phyloP scores from a whole-genome alignment of 92 coral and sea anemone genomes.

The Epizoanthus stellaris region DNA sequence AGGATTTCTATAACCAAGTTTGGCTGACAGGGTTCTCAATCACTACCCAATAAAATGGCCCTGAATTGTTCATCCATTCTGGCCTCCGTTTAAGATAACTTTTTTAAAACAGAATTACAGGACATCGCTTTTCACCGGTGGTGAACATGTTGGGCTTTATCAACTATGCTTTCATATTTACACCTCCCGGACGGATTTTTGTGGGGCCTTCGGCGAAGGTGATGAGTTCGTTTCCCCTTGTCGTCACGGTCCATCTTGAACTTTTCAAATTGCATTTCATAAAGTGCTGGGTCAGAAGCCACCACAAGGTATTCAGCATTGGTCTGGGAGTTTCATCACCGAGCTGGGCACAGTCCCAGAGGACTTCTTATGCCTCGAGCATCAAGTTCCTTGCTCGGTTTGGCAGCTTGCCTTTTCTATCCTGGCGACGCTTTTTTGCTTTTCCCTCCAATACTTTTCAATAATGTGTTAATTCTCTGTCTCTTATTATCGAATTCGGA shows the following conservation, averaged over 20 bases:
- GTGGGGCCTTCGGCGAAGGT: conserved; percentile 51
- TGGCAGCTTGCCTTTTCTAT: conserved; percentile 36
- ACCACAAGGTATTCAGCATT: conserved; percentile 41
- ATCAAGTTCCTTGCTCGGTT: conserved; percentile 27
- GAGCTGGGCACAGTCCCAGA: conserved; percentile 30
- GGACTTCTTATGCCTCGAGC: conserved; percentile 40
- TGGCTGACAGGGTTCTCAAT: conserved; percentile 53
- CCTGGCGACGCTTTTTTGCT: conserved; percentile 18
- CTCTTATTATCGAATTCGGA: conserved; percentile 1
- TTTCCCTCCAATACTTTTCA: conserved; percentile 6
- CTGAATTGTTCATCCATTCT: conserved; percentile 38
- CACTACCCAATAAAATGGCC: conserved; percentile 53
- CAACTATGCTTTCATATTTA: conserved; percentile 19
- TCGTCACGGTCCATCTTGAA: conserved; percentile 7
- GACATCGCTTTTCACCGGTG: conserved; percentile 25
- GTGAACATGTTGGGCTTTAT: conserved; percentile 60
- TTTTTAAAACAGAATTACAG: conserved; percentile 46
- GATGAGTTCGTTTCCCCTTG: conserved; percentile 16
- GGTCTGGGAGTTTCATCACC: conserved; percentile 21
- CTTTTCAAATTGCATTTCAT: conserved; percentile 37
- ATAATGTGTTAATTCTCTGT: background rate
- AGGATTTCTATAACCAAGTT: conserved; percentile 59
- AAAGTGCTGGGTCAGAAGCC: conserved; percentile 42
- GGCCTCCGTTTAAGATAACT: conserved; percentile 45
- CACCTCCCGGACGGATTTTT: conserved; percentile 53